Conservation (phyloP, 2,888 invertebrate species). For the Hanleya hanleyi region DNA sequence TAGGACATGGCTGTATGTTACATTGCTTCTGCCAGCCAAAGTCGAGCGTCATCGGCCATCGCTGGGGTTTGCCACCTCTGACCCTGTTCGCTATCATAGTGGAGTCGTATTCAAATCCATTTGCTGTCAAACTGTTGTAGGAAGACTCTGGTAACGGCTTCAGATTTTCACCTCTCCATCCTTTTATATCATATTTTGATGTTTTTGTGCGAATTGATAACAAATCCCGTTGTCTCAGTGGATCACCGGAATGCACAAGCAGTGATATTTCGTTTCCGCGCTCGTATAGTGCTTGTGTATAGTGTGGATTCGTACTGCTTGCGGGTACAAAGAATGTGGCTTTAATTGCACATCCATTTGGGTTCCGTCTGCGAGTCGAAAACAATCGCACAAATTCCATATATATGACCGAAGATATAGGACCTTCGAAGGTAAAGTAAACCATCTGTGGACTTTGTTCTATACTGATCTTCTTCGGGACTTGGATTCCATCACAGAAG, state of each 20-base stretch:
- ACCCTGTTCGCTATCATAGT: conserved; percentile 32
- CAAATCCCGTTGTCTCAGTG: not conserved
- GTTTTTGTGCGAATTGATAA: not conserved
- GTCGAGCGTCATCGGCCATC: conserved; percentile 7
- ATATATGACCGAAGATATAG: conserved; percentile 44
- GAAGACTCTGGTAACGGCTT: not conserved
- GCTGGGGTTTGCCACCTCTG: not conserved
- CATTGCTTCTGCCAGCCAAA: not conserved
- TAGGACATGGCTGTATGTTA: conserved; percentile 5
- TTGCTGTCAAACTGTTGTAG: not conserved
- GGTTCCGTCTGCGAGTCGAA: conserved; percentile 21
- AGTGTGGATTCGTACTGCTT: not conserved
- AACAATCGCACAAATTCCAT: conserved; percentile 45
- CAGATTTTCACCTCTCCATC: not conserved
- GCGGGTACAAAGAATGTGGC: conserved; percentile 2
- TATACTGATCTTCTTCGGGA: conserved; percentile 25
- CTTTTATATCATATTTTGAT: not conserved
- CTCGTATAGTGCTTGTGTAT: not conserved
- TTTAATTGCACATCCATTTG: conserved; percentile 4
- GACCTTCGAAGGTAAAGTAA: conserved; percentile 51
- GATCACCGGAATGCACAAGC: not conserved
- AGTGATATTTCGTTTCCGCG: not conserved
- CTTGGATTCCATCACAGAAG: not conserved
- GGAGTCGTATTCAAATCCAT: not conserved
- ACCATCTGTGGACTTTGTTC: conserved; percentile 50